A percentile compares a stretch with the other conserved stretches of the same genome.
Conservation (phyloP, 92 coral and sea anemone genomes). For the Plumapathes pennacea region DNA sequence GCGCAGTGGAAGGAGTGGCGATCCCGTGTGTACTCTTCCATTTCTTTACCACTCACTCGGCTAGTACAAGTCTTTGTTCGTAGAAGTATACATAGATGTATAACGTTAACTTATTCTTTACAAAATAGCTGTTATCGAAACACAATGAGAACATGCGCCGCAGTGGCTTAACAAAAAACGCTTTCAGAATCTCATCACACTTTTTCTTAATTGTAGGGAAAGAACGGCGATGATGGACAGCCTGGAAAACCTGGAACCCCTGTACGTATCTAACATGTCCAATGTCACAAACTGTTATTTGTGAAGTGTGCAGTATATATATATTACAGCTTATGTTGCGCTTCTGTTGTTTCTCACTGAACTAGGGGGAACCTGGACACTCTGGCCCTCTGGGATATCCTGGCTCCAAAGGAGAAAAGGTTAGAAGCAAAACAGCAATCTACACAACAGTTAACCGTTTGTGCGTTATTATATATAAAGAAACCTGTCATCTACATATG, state of each 20-base stretch:
- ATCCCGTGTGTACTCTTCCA: constrained; percentile 16
- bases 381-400: constrained; percentile 57
- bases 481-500: no score
- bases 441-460: no score
- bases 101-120: neutral
- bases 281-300: neutral
- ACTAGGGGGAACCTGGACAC: constrained; percentile 58
- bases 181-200: neutral
- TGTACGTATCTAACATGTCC: neutral
- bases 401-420: constrained; percentile 63
- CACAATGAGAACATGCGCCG: no score
- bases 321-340: neutral
- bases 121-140: no score
- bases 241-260: constrained; percentile 41
- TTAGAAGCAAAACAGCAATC: no score
- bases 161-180: no score
- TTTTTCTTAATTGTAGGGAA: constrained; percentile 29
- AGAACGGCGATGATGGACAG: constrained; percentile 50
- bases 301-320: neutral
- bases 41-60: no score
- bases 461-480: no score
- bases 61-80: neutral
- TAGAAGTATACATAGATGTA: neutral
- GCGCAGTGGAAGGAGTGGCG: constrained; percentile 45
- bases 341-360: neutral